Base-by-base conservation (phyloP, 2,797 vertebrate species). In the Cuculus canorus region DNA sequence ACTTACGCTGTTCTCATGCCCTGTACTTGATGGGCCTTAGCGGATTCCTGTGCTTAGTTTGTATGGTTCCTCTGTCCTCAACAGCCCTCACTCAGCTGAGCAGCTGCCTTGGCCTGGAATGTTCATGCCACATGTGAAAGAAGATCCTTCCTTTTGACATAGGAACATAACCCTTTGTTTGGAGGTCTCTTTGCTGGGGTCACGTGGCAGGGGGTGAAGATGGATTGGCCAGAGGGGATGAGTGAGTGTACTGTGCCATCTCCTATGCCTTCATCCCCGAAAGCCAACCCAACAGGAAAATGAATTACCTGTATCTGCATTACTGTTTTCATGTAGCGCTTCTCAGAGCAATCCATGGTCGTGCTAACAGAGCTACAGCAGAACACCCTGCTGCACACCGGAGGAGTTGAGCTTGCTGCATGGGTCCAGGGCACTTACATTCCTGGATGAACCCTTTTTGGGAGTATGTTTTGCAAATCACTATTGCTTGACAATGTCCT, bases 311-410 rank as follows among this genome's bases (percentile, higher is more conserved):
- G 53, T 22, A 24, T 39, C 25, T 59, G 24, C 30, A 9, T 57
- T 52, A 39, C 17, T 65, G 18, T 59, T 53, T 68, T 43, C 37
- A 21, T 3, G 13, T 15, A 27, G 27, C 19, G 27, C 56, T 85
- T 72, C 37, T 53, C 59, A 57, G 53, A 57, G 33, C 37, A 69
- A 88, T 25, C 59, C 13, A 3, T 37, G 47, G 24, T 24, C 32
- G 7, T 24, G 33, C 28, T 50, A 45, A 39, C 15, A 47, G 45
- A 68, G 60, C 32, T 53, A 39, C 72, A n/a, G 30, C 32, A 27
- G 32, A 63, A 37, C n/a, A 64, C 11, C 24, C 33, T 0, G 2
- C 45, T 65, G 19, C 50, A 41, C 0, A 1, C 18, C 1, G 0
- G 23, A 59, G n/a, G 61, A 41, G 57, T 47, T 17, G 14, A 76